Percentiles rank a stretch among this genome's conserved stretches.
These are phyloP conservation scores for Sarcophaga caerulescens DNA, from an alignment of 2,888 invertebrate genomes.

Conservation along the genomic window DNA sequence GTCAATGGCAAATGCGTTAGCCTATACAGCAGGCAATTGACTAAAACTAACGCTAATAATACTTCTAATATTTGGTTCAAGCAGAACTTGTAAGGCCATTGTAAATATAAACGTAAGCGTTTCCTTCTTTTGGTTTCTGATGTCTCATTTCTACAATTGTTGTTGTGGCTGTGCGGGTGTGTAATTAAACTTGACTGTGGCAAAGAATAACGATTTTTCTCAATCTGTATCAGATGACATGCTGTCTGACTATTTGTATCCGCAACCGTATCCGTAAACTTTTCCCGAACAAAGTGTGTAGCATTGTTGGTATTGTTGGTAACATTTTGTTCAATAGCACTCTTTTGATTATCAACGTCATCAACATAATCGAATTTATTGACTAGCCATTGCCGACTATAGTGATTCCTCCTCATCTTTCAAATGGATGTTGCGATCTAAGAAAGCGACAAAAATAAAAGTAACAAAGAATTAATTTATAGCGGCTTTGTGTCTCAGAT, in stretches of 20 bases:
- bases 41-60: slow-evolving; percentile 80
- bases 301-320: slow-evolving; percentile 54
- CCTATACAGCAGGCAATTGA: slow-evolving; percentile 76
- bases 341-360: slow-evolving; percentile 22
- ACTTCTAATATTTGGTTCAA: slow-evolving; percentile 81
- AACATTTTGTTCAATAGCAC: slow-evolving; percentile 23
- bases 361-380: slow-evolving; percentile 61
- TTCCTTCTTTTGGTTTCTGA: slow-evolving; percentile 34
- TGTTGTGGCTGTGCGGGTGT: slow-evolving; percentile 36
- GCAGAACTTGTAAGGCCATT: slow-evolving; percentile 69
- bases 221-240: background rate
- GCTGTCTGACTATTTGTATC: slow-evolving; percentile 28
- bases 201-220: slow-evolving; percentile 21
- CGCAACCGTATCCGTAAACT: slow-evolving; percentile 65
- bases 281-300: slow-evolving; percentile 59
- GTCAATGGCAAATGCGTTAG: slow-evolving; percentile 73
- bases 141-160: slow-evolving; percentile 48
- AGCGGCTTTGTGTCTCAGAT: background rate
- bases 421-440: slow-evolving; percentile 54
- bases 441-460: slow-evolving; percentile 34
- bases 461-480: background rate
- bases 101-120: slow-evolving; percentile 49
- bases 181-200: slow-evolving; percentile 39
- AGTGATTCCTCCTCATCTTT: slow-evolving; percentile 77
- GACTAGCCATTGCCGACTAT: slow-evolving; percentile 77